phyloP scores from a whole-genome alignment of 2,113 vertebrate genomes.

The Peromyscus polionotus region DNA sequence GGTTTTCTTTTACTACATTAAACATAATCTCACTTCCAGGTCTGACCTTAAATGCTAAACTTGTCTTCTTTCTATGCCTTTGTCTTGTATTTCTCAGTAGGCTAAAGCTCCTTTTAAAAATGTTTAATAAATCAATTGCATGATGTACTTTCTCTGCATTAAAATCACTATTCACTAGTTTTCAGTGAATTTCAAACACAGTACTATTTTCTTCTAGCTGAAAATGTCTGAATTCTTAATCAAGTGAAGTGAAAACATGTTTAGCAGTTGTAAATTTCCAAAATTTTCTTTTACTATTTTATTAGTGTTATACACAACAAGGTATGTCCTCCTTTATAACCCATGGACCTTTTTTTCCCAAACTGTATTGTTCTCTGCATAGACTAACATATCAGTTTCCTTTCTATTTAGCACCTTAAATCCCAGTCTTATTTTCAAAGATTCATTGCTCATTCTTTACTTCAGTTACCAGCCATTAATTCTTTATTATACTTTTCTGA shows the following conservation, averaged over 20 bases:
- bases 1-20: neutral
- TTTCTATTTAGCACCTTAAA: neutral
- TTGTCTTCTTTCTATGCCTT: neutral
- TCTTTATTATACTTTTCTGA: neutral
- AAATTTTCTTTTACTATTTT: neutral
- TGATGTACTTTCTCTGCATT: neutral
- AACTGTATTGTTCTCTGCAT: neutral
- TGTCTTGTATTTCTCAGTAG: neutral
- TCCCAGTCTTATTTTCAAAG: neutral
- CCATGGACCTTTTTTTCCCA: neutral
- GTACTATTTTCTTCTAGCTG: neutral
- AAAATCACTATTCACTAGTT: neutral
- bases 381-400: neutral
- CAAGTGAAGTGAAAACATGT: neutral
- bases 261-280: neutral
- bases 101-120: neutral
- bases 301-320: too few relatives aligned
- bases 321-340: fast-evolving
- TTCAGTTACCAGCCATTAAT: neutral
- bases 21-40: neutral
- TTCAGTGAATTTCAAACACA: neutral
- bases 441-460: neutral
- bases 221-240: neutral
- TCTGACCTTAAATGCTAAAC: neutral
- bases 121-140: neutral